Percentiles rank a stretch among this genome's conserved stretches.
Evolutionary conservation across 1,140 invertebrate species (phyloP).

Genomic region (Spodoptera frugiperda): DNA sequence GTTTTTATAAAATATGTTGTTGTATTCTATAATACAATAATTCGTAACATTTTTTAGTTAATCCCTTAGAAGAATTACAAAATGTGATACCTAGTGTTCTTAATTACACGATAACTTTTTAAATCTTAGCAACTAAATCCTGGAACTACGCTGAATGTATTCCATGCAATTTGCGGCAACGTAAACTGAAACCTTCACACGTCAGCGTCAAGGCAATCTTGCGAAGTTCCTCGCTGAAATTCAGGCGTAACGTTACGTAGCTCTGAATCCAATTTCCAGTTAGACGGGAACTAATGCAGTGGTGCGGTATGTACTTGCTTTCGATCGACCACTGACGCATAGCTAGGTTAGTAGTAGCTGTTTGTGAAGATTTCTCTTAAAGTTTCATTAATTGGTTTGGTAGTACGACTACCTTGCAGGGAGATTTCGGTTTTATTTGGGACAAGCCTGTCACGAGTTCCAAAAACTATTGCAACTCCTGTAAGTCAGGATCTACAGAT

Average conservation of each 20-base stretch:
- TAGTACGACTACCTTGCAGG: no score
- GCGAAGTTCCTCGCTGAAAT: background rate
- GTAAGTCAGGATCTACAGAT: no score
- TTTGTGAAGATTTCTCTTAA: conserved; percentile 4
- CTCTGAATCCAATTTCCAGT: conserved; percentile 17
- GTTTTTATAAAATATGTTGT: no score
- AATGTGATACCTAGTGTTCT: no score
- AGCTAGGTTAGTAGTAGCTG: background rate
- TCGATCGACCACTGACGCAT: background rate
- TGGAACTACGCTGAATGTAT: background rate
- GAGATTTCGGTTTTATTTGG: no score
- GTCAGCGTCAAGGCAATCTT: background rate
- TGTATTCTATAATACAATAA: no score
- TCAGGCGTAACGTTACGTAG: background rate
- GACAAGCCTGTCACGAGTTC: no score
- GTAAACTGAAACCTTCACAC: background rate
- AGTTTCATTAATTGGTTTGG: background rate
- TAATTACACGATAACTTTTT: no score
- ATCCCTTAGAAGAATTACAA: no score
- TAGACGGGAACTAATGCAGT: conserved; percentile 7
- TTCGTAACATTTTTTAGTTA: no score
- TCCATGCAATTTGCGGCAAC: background rate
- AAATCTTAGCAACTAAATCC: no score
- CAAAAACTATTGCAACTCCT: no score
- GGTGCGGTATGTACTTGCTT: background rate